phyloP scores from a whole-genome alignment of 2,797 vertebrate species.

The Monodelphis domestica region DNA sequence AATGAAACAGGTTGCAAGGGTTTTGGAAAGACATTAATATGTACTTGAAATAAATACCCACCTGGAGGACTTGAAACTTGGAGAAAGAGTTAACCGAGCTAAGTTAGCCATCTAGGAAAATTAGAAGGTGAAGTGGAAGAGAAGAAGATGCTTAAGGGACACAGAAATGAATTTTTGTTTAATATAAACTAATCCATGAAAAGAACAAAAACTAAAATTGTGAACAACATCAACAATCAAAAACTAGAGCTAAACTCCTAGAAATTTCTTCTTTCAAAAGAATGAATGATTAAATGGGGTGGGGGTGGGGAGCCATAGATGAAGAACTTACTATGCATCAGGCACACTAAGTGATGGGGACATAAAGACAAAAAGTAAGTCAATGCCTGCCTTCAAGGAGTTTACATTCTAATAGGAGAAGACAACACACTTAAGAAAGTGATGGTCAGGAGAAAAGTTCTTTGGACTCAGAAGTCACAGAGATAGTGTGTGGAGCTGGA shows the following conservation, averaged over 20 bases:
- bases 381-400: neutral
- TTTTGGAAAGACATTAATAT: neutral
- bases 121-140: conserved; percentile 16
- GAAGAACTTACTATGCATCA: neutral
- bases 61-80: neutral
- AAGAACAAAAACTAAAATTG: neutral
- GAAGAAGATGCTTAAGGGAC: neutral
- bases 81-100: neutral
- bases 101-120: conserved; percentile 19
- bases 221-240: conserved; percentile 36
- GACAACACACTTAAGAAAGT: conserved; percentile 13
- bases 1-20: neutral
- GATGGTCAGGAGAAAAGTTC: neutral
- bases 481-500: neutral
- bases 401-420: neutral
- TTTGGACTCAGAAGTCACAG: neutral
- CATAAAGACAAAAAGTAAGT: neutral
- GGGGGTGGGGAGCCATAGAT: neutral
- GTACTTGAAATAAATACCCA: neutral
- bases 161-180: conserved; percentile 44
- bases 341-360: neutral
- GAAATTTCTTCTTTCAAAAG: neutral
- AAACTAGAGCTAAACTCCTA: neutral
- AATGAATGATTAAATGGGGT: neutral
- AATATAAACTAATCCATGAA: conserved; percentile 15